Percentiles rank a stretch among this genome's conserved stretches.
Evolutionary conservation across 2,888 invertebrate genomes (phyloP).

Genomic region (Meganola albula): DNA sequence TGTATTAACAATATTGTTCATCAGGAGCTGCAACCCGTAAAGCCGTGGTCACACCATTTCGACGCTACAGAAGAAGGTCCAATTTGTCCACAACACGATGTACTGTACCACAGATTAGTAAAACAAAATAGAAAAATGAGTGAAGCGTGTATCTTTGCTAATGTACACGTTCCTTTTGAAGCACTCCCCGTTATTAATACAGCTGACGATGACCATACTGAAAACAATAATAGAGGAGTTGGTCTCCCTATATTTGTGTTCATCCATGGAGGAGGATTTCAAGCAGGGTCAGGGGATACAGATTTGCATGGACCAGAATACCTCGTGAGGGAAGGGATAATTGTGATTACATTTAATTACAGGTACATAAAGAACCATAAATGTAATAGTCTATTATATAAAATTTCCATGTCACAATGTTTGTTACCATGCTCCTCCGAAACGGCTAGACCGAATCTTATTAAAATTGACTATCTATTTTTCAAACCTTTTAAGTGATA

Average conservation of each 20-base stretch:
- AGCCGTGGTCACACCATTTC: conserved; percentile 60
- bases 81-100: conserved; percentile 73
- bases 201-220: conserved; percentile 5
- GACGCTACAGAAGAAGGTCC: conserved; percentile 73
- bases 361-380: conserved; percentile 33
- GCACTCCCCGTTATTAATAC: conserved; percentile 4
- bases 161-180: conserved; percentile 32
- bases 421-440: too few species aligned
- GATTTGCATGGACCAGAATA: conserved; percentile 42
- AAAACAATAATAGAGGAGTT: conserved; percentile 4
- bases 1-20: too few species aligned
- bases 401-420: too few species aligned
- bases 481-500: too few species aligned
- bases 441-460: too few species aligned
- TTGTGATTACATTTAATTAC: conserved; percentile 43
- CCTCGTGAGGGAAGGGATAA: conserved; percentile 33
- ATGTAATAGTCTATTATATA: too few species aligned
- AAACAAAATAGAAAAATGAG: conserved; percentile 23
- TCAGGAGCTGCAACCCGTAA: conserved; percentile 28
- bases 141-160: conserved; percentile 39
- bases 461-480: too few species aligned
- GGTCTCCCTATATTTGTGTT: conserved; percentile 52
- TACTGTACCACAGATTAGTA: conserved; percentile 29
- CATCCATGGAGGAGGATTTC: conserved; percentile 54
- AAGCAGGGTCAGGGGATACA: conserved; percentile 24